These are phyloP conservation scores for Meloe dianella DNA, from an alignment of 2,888 invertebrate species.

Conservation along the genomic window DNA sequence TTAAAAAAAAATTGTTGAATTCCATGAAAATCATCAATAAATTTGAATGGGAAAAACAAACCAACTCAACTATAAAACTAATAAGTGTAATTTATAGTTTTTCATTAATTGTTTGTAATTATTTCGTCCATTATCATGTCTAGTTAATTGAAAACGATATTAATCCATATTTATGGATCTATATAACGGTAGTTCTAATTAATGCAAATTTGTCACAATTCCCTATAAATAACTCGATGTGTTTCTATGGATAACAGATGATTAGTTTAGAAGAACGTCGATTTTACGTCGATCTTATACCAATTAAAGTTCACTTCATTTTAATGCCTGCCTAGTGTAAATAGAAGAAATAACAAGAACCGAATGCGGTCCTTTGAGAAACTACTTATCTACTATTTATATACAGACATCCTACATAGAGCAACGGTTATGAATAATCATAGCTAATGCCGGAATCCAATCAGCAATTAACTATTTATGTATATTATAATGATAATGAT, in stretches of 20 bases:
- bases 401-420: slow-evolving; percentile 23
- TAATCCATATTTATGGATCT: neutral
- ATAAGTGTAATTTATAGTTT: neutral
- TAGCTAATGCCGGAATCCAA: slow-evolving; percentile 31
- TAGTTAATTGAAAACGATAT: neutral
- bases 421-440: slow-evolving; percentile 29
- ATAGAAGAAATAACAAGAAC: slow-evolving; percentile 27
- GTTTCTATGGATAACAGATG: slow-evolving; percentile 20
- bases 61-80: neutral
- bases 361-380: slow-evolving; percentile 19
- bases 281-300: slow-evolving; percentile 33
- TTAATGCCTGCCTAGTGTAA: slow-evolving; percentile 31
- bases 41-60: neutral
- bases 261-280: slow-evolving; percentile 29
- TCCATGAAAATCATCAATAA: neutral
- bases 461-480: slow-evolving; percentile 31
- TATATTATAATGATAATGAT: slow-evolving; percentile 26
- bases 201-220: slow-evolving; percentile 1
- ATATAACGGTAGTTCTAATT: neutral
- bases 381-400: slow-evolving; percentile 30
- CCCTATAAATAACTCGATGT: neutral
- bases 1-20: neutral
- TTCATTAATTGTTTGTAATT: neutral
- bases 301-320: slow-evolving; percentile 35
- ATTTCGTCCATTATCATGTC: neutral